Conservation (phyloP, 2,113 vertebrate species). For the Ceyx margarethae region DNA sequence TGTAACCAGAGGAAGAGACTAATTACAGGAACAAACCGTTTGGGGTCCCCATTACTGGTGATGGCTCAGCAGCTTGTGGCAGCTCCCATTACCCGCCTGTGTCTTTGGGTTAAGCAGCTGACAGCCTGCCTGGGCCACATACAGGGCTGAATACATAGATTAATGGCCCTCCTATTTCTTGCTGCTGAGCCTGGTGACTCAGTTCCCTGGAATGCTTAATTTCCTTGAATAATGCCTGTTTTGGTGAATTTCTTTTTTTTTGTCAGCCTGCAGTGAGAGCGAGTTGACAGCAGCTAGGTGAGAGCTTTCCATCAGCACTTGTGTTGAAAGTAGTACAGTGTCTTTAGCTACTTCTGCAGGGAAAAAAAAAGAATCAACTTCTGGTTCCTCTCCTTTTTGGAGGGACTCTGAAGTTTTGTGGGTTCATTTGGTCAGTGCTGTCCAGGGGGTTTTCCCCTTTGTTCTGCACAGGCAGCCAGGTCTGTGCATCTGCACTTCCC, state of each 20-base stretch:
- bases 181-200: slow-evolving; percentile 17
- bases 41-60: not conserved
- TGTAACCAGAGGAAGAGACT: not conserved
- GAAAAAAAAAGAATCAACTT: not conserved
- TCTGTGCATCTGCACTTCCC: not conserved
- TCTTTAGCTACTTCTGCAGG: not conserved
- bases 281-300: not conserved
- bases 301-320: not conserved
- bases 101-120: not conserved
- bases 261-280: not conserved
- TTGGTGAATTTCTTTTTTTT: not conserved
- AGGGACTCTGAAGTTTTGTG: not conserved
- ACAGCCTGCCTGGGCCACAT: not conserved
- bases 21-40: not conserved
- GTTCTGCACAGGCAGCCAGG: not conserved
- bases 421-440: not conserved
- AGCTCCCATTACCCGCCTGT: not conserved
- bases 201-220: slow-evolving; percentile 3
- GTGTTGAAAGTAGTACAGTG: not conserved
- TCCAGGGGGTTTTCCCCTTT: not conserved
- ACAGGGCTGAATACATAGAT: not conserved
- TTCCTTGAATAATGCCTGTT: slow-evolving; percentile 13
- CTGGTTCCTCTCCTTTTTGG: not conserved
- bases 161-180: not conserved
- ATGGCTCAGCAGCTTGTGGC: not conserved